Percentiles rank a stretch among this genome's conserved stretches.
phyloP scores from a whole-genome alignment of 1,140 invertebrate genomes.

The Cryptotermes secundus region DNA sequence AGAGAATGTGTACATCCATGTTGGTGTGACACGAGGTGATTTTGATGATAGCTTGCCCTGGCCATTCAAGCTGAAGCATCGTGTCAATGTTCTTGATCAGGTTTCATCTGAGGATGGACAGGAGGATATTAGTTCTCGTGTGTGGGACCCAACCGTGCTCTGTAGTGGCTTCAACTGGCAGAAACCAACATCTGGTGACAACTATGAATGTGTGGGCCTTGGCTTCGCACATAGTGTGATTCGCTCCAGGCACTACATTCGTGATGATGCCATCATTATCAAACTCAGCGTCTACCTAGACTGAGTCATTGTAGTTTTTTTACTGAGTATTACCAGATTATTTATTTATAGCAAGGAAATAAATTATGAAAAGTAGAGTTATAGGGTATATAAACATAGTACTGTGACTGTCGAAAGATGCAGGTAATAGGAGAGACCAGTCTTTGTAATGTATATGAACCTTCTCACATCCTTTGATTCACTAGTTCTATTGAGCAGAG shows the following conservation, averaged over 20 bases:
- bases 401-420: no score
- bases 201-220: conserved; percentile 53
- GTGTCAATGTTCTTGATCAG: conserved; percentile 49
- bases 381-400: no score
- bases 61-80: conserved; percentile 51
- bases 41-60: conserved; percentile 47
- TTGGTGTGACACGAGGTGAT: conserved; percentile 49
- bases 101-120: conserved; percentile 36
- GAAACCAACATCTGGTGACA: conserved; percentile 47
- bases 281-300: conserved; percentile 52
- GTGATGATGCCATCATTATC: conserved; percentile 46
- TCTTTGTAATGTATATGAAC: no score
- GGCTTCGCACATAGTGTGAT: conserved; percentile 49
- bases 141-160: conserved; percentile 52
- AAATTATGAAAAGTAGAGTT: no score
- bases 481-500: no score
- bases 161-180: conserved; percentile 52
- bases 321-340: no score
- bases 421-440: no score
- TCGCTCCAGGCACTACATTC: conserved; percentile 45
- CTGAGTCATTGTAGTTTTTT: conserved; percentile 13
- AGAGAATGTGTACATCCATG: conserved; percentile 49
- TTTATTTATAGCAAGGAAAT: no score
- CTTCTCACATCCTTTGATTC: no score
- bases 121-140: conserved; percentile 48